Conservation (phyloP, 2,113 vertebrate species). For the Oxygymnocypris stewartii region DNA sequence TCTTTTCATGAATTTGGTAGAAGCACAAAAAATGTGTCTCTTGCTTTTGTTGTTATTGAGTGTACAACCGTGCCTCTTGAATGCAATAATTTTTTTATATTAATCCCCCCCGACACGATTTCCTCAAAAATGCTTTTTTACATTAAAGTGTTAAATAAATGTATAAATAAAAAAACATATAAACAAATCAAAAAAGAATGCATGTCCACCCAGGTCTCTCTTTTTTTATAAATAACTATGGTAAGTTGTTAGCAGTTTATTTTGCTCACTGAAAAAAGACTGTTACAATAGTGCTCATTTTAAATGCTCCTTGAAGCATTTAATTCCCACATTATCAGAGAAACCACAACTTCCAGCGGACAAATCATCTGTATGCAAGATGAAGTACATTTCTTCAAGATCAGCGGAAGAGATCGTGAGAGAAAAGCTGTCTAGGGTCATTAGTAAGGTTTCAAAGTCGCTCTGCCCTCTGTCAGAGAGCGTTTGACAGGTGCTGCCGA, state of each 20-base stretch:
- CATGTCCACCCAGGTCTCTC: neutral
- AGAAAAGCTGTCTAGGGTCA: conserved; percentile 52
- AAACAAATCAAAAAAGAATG: too few relatives aligned
- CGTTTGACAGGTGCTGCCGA: conserved; percentile 69
- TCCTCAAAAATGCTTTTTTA: neutral
- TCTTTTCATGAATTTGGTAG: too few relatives aligned
- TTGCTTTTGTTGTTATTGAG: too few relatives aligned
- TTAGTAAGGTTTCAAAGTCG: conserved; percentile 64
- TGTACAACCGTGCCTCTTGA: neutral
- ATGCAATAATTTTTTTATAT: neutral
- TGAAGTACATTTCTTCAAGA: conserved; percentile 13
- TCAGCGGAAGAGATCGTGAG: conserved; percentile 13
- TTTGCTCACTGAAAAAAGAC: neutral
- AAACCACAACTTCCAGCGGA: conserved; percentile 15
- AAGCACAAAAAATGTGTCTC: neutral
- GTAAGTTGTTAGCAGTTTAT: neutral
- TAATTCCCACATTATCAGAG: neutral
- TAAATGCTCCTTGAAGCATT: neutral
- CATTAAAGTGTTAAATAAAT: neutral
- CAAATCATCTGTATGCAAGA: conserved; percentile 27
- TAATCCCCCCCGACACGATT: too few relatives aligned
- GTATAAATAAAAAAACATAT: neutral
- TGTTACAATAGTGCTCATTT: neutral
- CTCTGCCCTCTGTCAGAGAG: conserved; percentile 61
- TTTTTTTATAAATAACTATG: neutral